phyloP scores from a whole-genome alignment of 2,797 vertebrate genomes.

The Anguilla obscura region DNA sequence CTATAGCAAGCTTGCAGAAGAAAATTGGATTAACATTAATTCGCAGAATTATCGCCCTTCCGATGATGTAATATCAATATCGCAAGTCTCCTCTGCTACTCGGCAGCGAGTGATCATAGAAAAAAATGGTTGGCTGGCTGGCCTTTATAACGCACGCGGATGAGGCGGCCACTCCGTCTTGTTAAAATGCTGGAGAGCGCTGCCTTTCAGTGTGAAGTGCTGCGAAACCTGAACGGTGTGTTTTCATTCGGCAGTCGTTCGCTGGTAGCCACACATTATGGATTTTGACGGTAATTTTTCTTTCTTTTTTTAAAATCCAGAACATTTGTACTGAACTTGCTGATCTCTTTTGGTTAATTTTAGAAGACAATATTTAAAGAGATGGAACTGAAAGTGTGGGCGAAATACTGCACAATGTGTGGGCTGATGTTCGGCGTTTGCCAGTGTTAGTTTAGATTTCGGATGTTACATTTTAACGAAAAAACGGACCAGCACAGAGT shows the following conservation, averaged over 20 bases:
- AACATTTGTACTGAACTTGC: neutral
- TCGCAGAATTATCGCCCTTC: conserved; percentile 15
- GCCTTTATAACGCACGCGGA: conserved; percentile 33
- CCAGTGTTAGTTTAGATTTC: conserved; percentile 27
- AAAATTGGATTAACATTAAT: conserved; percentile 16
- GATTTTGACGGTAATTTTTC: neutral
- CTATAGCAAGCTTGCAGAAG: neutral
- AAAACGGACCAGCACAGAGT: neutral
- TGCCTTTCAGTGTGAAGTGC: neutral
- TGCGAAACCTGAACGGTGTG: neutral
- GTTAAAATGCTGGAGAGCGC: neutral
- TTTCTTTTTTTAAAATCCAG: neutral
- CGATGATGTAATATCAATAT: conserved; percentile 47
- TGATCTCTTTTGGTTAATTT: neutral
- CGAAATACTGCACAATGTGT: neutral
- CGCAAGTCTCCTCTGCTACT: conserved; percentile 21
- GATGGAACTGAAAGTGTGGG: neutral
- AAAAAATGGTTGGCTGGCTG: conserved; percentile 21
- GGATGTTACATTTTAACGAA: neutral
- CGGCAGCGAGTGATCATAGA: neutral
- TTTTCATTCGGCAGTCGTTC: neutral
- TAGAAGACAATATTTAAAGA: neutral
- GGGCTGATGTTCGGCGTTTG: neutral
- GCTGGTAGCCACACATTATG: neutral
- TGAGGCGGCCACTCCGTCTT: conserved; percentile 12